Percentiles rank a stretch among this genome's conserved stretches.
Conservation (phyloP, 2,113 vertebrate species). For the Nerophis ophidion region DNA sequence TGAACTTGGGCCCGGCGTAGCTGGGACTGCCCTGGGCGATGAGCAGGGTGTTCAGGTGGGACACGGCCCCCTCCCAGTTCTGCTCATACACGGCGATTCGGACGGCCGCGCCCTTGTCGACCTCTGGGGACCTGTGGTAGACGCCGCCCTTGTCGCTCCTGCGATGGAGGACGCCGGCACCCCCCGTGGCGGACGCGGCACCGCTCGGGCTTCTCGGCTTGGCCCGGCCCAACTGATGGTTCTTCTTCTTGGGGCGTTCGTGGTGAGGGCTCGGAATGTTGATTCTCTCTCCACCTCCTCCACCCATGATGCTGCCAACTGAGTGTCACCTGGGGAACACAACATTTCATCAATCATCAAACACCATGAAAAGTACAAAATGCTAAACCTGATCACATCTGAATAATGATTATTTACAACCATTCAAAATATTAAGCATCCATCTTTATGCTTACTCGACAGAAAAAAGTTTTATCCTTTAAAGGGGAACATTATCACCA, state of each 20-base stretch:
- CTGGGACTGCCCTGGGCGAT: slow-evolving; percentile 79
- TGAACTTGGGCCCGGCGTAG: slow-evolving; percentile 97
- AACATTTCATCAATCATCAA: neutral
- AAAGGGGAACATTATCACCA: no score
- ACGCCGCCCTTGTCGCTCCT: slow-evolving; percentile 77
- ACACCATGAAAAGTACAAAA: no score
- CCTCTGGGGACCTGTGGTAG: slow-evolving; percentile 74
- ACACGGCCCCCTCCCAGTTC: slow-evolving; percentile 79
- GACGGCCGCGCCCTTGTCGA: slow-evolving; percentile 85
- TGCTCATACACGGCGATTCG: slow-evolving; percentile 76
- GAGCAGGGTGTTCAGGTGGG: slow-evolving; percentile 78
- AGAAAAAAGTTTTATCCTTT: no score
- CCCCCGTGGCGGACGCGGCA: slow-evolving; percentile 57
- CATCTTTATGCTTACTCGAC: no score
- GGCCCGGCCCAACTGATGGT: slow-evolving; percentile 75
- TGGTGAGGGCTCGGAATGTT: slow-evolving; percentile 86
- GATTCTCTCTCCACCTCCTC: slow-evolving; percentile 92
- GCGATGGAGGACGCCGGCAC: slow-evolving; percentile 51
- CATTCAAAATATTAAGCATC: no score
- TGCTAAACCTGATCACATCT: no score
- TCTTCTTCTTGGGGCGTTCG: slow-evolving; percentile 79
- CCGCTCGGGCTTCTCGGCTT: slow-evolving; percentile 82
- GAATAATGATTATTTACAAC: no score
- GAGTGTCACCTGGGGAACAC: slow-evolving; percentile 81
- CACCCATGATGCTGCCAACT: slow-evolving; percentile 84